A percentile compares a stretch with the other conserved stretches of the same genome.
These are phyloP conservation scores for Apodemus speciosus DNA, from an alignment of 2,113 vertebrate genomes.

Conservation along the genomic window DNA sequence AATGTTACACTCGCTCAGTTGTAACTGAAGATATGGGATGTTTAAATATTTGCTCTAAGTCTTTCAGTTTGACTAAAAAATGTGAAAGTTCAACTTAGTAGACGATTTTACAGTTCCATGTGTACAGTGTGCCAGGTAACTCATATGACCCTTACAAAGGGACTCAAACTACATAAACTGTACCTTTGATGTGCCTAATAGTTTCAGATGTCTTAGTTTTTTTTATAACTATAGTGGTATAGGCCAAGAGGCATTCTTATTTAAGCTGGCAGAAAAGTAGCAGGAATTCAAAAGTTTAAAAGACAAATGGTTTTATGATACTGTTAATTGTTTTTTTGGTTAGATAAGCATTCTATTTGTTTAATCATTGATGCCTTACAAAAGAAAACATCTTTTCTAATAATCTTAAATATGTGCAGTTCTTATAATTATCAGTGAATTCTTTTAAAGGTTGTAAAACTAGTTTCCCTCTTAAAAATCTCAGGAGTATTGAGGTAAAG, in stretches of 20 bases:
- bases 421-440: conserved; percentile 74
- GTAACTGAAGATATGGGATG: conserved; percentile 81
- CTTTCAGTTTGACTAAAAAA: conserved; percentile 84
- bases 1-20: conserved; percentile 84
- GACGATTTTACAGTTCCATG: conserved; percentile 72
- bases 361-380: conserved; percentile 84
- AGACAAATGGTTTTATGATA: conserved; percentile 64
- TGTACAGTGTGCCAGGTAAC: conserved; percentile 73
- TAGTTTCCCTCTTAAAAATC: conserved; percentile 77
- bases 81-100: conserved; percentile 81
- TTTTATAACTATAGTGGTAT: conserved; percentile 75
- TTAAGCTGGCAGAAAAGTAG: conserved; percentile 68
- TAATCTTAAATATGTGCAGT: conserved; percentile 58
- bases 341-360: conserved; percentile 71
- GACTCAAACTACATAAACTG: conserved; percentile 73
- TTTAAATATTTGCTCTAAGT: conserved; percentile 83
- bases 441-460: conserved; percentile 67
- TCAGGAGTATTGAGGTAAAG: conserved; percentile 81
- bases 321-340: conserved; percentile 57
- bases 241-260: conserved; percentile 44
- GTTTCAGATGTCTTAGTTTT: conserved; percentile 79
- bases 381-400: conserved; percentile 77
- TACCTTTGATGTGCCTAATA: conserved; percentile 62
- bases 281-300: conserved; percentile 67
- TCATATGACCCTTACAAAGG: conserved; percentile 76